A percentile compares a stretch with the other conserved stretches of the same genome.
Evolutionary conservation across 30 jellyfish, hydroid and myxozoan genomes (phyloP).

Genomic region (Rhopilema esculentum): DNA sequence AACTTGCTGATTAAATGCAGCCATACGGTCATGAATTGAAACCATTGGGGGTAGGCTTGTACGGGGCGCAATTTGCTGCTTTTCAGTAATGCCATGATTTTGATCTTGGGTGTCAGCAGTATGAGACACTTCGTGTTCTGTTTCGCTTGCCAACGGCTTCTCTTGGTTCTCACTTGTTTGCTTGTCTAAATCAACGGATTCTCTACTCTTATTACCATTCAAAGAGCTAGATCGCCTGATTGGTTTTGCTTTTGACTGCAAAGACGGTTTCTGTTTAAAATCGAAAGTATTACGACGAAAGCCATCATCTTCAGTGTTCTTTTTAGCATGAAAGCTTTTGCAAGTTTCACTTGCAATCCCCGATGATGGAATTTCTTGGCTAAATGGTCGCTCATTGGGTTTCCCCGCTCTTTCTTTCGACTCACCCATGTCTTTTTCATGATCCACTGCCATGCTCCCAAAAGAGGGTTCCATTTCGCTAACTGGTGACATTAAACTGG

Average conservation of each 20-base stretch:
- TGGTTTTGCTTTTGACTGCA: neutral
- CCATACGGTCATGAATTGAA: constrained; percentile 38
- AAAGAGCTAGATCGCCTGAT: neutral
- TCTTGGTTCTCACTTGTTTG: neutral
- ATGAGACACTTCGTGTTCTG: neutral
- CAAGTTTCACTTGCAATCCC: neutral
- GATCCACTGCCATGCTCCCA: too few species aligned
- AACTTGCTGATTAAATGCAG: constrained; percentile 39
- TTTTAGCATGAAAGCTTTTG: too few species aligned
- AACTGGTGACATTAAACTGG: neutral
- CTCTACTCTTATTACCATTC: neutral
- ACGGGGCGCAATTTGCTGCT: too few species aligned
- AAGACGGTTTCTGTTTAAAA: neutral
- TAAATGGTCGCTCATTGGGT: too few species aligned
- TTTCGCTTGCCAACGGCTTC: too few species aligned
- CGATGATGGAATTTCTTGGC: neutral
- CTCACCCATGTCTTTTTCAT: neutral
- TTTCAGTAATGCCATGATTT: too few species aligned
- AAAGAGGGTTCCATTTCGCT: too few species aligned
- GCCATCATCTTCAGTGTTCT: neutral
- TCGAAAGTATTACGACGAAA: neutral
- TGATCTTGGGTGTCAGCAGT: too few species aligned
- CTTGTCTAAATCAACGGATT: neutral
- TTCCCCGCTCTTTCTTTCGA: neutral
- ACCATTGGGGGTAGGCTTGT: too few species aligned